These are phyloP conservation scores for Tridacna crocea DNA, from an alignment of 2,888 invertebrate species.

Conservation along the genomic window DNA sequence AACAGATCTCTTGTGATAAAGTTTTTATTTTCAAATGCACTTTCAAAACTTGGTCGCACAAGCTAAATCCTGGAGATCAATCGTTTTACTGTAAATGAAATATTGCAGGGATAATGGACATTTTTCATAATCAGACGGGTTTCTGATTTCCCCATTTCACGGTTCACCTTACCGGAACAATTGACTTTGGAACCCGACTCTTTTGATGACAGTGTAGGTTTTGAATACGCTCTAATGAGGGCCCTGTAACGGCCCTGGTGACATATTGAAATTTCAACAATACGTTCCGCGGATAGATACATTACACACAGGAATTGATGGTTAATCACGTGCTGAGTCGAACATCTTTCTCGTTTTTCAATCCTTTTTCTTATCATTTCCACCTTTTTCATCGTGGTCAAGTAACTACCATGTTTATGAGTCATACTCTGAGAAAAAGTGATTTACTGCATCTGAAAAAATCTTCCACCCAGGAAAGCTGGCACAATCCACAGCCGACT, in stretches of 20 bases:
- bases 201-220: conserved; percentile 4
- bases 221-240: conserved; percentile 26
- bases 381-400: too few relatives aligned
- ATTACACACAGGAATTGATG: neutral
- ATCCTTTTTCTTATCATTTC: too few relatives aligned
- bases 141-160: conserved; percentile 8
- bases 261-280: neutral
- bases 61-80: neutral
- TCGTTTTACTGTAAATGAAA: neutral
- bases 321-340: too few relatives aligned
- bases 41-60: too few relatives aligned
- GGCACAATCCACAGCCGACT: too few relatives aligned
- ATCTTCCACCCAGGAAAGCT: too few relatives aligned
- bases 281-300: neutral
- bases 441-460: too few relatives aligned
- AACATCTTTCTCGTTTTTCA: too few relatives aligned
- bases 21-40: too few relatives aligned
- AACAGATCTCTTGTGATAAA: too few relatives aligned
- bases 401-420: too few relatives aligned
- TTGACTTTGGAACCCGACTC: conserved; percentile 10
- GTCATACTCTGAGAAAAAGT: too few relatives aligned
- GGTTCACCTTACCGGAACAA: conserved; percentile 12
- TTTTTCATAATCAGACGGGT: neutral
- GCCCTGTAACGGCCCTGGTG: neutral
- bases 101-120: neutral